Evolutionary conservation across 2,797 vertebrate species (phyloP).

Genomic region (Onychomys torridus): DNA sequence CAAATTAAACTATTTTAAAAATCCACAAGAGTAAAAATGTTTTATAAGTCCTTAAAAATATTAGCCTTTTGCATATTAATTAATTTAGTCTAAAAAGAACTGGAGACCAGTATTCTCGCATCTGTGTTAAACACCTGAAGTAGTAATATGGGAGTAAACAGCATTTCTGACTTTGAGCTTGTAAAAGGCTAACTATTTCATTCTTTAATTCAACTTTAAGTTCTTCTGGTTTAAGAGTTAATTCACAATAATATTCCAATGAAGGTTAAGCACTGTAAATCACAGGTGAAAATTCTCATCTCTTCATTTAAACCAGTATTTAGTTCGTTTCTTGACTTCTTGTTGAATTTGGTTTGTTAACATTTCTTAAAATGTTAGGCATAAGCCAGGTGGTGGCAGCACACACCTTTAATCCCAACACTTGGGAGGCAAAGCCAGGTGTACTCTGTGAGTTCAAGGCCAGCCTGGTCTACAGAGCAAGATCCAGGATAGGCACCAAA

Average conservation of each 20-base stretch:
- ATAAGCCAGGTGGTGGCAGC: too few species aligned
- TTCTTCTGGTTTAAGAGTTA: neutral
- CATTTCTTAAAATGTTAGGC: neutral
- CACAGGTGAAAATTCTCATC: neutral
- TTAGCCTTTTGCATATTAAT: neutral
- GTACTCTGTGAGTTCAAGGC: too few species aligned
- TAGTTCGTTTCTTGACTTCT: slow-evolving; percentile 31
- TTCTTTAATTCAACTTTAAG: neutral
- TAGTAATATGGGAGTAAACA: neutral
- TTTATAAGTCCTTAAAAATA: neutral
- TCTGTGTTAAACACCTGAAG: neutral
- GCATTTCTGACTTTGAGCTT: neutral
- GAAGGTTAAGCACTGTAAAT: neutral
- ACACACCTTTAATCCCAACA: too few species aligned
- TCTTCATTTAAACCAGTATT: slow-evolving; percentile 27
- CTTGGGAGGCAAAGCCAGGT: too few species aligned
- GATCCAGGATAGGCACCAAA: too few species aligned
- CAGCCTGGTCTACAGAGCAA: too few species aligned
- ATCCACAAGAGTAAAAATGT: neutral
- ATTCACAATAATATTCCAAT: neutral
- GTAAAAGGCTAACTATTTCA: slow-evolving; percentile 2
- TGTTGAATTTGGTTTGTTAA: slow-evolving; percentile 1
- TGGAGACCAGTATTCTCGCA: neutral
- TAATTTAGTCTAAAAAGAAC: neutral
- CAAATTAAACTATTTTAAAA: slow-evolving; percentile 3